Base-by-base conservation (phyloP, 23 tunicate genomes). In the Corella eumyota region DNA sequence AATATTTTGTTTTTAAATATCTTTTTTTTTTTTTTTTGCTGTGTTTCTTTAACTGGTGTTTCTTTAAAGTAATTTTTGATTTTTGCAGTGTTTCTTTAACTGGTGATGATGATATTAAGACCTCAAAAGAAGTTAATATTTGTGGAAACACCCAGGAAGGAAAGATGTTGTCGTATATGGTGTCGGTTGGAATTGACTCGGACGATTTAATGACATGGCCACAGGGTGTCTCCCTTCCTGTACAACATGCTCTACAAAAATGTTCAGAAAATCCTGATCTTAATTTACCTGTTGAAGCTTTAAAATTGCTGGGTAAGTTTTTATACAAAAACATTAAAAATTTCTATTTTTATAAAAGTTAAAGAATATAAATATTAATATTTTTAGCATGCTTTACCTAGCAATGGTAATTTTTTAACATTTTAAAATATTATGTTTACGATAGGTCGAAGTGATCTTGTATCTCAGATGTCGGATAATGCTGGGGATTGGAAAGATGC, bases 211-310 rank as follows among this genome's bases (percentile, higher is more conserved):
- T 45, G 49, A 35, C 77, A 25, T 72, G 77, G 76, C 96, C 87
- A 36, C 71, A 64, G 6, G 96, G 96, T 36, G 79, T 88, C 29
- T 60, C 75, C 0, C 80, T 88, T 22, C 88, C 96, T 2, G 52
- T 88, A 0, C 73, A 55, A 44, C 38, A 54, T 5, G 35, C 67
- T 20, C 51, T 88, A 9, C 50, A 63, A 19, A 56, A 63, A 45
- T 78, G 73, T 61, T 53, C 62, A 6, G 68, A 60, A 15, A 52
- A 64, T 45, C 87, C 96, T 7, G 68, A 73, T 56, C 73, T 88
- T 0, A 34, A 38, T 15, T 56, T 78, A 23, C 80, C 90, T 9
- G 30, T 62, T 26, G 73, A 70, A 9, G 96, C 96, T 1, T 54
- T 88, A 2, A 68, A 57, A 24, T 56, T 88, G 23, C 61, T 88